Percentiles rank a stretch among this genome's conserved stretches.
Conservation (phyloP, 1,140 invertebrate genomes). For the Drosophila tristis region DNA sequence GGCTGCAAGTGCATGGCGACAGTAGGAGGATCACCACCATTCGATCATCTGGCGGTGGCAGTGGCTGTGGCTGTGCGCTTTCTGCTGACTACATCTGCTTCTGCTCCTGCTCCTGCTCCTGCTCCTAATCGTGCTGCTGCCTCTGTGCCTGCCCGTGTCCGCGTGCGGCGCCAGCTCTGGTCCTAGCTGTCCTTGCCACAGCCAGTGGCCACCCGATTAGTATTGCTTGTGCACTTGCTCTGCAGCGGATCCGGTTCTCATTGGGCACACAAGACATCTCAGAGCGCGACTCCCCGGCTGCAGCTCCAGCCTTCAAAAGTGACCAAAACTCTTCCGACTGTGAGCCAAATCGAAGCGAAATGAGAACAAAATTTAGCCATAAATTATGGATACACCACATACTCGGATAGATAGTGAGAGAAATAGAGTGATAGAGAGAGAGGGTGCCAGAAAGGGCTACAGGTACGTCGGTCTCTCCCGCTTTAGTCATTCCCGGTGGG, state of each 20-base stretch:
- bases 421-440: too few species aligned
- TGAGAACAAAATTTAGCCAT: not conserved
- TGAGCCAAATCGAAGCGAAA: not conserved
- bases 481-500: slow-evolving; percentile 1
- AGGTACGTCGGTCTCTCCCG: not conserved
- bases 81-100: slow-evolving; percentile 54
- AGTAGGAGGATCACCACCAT: slow-evolving; percentile 84
- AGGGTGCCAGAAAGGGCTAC: too few species aligned
- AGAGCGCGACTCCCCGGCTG: slow-evolving; percentile 38
- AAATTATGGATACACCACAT: too few species aligned
- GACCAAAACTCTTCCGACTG: slow-evolving; percentile 10
- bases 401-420: too few species aligned
- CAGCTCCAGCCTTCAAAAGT: slow-evolving; percentile 26
- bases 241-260: slow-evolving; percentile 47
- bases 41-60: slow-evolving; percentile 81
- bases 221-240: slow-evolving; percentile 53
- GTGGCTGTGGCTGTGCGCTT: slow-evolving; percentile 24
- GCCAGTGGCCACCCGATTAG: slow-evolving; percentile 40
- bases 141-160: slow-evolving; percentile 2
- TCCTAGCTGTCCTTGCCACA: not conserved
- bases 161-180: not conserved
- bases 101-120: slow-evolving; percentile 42
- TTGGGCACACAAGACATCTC: slow-evolving; percentile 59
- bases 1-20: slow-evolving; percentile 79
- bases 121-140: slow-evolving; percentile 32